A percentile compares a stretch with the other conserved stretches of the same genome.
phyloP scores from a whole-genome alignment of 1,140 invertebrate species.

The Gonioctena quinquepunctata region DNA sequence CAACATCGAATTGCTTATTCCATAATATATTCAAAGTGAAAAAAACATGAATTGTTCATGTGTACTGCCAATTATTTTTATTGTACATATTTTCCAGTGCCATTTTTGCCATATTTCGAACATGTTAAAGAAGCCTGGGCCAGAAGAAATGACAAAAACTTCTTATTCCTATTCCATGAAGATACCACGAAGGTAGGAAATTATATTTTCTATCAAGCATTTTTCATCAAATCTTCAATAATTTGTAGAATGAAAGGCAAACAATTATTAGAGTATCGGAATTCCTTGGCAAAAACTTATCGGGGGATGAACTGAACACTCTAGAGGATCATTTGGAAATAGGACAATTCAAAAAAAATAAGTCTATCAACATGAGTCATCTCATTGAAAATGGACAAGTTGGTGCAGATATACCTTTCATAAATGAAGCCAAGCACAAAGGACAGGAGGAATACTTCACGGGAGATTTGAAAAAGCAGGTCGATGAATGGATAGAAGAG shows the following conservation, averaged over 20 bases:
- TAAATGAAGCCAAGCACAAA: conserved; percentile 66
- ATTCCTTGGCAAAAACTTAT: conserved; percentile 64
- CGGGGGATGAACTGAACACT: conserved; percentile 58
- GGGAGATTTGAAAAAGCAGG: conserved; percentile 60
- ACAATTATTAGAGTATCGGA: conserved; percentile 60
- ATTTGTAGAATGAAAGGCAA: conserved; percentile 47
- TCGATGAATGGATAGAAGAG: conserved; percentile 66
- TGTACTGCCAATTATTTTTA: too few species aligned
- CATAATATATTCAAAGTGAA: too few species aligned
- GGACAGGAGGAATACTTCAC: conserved; percentile 67
- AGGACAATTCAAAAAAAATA: conserved; percentile 73
- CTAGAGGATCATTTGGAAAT: conserved; percentile 69
- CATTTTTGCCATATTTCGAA: not conserved
- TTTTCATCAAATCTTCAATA: too few species aligned
- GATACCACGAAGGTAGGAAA: conserved; percentile 59
- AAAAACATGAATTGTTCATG: too few species aligned
- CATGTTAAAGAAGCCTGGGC: conserved; percentile 55
- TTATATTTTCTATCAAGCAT: not conserved
- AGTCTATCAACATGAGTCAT: conserved; percentile 67
- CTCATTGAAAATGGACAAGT: conserved; percentile 64
- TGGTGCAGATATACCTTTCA: conserved; percentile 58
- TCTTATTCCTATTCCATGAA: conserved; percentile 80
- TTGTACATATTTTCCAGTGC: not conserved
- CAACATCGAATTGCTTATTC: too few species aligned
- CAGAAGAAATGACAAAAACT: conserved; percentile 65